phyloP scores from a whole-genome alignment of 2,888 invertebrate genomes.

The Neoscelio sp. region DNA sequence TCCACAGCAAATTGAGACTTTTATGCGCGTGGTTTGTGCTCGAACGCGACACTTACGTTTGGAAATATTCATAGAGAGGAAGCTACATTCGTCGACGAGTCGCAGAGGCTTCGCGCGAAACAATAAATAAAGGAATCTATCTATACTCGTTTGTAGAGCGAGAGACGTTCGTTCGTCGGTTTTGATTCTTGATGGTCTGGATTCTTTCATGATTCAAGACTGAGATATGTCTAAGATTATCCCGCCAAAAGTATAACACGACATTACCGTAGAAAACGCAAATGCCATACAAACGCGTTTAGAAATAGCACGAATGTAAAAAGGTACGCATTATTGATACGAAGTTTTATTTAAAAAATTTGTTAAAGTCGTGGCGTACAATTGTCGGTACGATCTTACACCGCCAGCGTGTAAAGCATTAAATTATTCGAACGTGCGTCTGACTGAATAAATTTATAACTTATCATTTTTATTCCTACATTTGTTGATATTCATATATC shows the following conservation, averaged over 20 bases:
- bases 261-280: constrained; percentile 39
- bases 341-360: constrained; percentile 3
- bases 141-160: constrained; percentile 78
- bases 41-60: constrained; percentile 66
- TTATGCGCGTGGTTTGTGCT: constrained; percentile 51
- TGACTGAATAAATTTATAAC: constrained; percentile 59
- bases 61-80: constrained; percentile 72
- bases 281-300: constrained; percentile 35
- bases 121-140: constrained; percentile 83
- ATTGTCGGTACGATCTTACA: constrained; percentile 18
- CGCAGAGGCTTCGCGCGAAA: constrained; percentile 77
- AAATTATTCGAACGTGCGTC: constrained; percentile 52
- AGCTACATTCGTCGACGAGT: constrained; percentile 71
- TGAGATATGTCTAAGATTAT: constrained; percentile 47
- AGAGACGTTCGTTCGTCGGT: constrained; percentile 72
- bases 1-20: constrained; percentile 53
- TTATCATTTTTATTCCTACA: constrained; percentile 57
- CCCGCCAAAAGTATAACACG: constrained; percentile 43
- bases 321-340: constrained; percentile 34
- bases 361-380: constrained; percentile 10
- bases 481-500: constrained; percentile 60
- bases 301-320: constrained; percentile 45
- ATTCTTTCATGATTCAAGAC: constrained; percentile 66
- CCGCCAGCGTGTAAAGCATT: constrained; percentile 25
- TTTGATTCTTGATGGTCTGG: constrained; percentile 75